phyloP scores from a whole-genome alignment of 2,113 vertebrate genomes.

The Pseudonaja textilis region DNA sequence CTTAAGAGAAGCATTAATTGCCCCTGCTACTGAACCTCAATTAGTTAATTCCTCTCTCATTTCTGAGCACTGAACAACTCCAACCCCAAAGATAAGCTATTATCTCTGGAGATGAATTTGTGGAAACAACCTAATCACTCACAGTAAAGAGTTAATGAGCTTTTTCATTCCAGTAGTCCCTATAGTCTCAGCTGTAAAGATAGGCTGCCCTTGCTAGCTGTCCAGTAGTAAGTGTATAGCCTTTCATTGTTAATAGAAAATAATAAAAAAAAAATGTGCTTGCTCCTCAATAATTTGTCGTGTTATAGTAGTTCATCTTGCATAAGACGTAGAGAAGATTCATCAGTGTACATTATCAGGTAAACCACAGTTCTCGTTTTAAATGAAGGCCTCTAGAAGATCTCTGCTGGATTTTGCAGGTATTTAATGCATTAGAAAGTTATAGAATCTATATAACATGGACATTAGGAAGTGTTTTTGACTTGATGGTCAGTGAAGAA shows the following conservation, averaged over 20 bases:
- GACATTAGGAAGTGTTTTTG: neutral
- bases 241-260: neutral
- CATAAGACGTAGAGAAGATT: neutral
- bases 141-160: conserved; percentile 24
- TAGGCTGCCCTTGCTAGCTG: neutral
- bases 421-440: neutral
- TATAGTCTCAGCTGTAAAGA: neutral
- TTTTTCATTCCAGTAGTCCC: conserved; percentile 19
- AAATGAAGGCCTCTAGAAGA: too few relatives aligned
- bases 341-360: too few relatives aligned
- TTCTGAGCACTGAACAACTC: conserved; percentile 27
- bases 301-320: neutral
- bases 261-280: neutral
- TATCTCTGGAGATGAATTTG: conserved; percentile 16
- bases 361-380: neutral
- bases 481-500: neutral
- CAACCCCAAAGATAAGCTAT: conserved; percentile 26
- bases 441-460: neutral
- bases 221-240: neutral
- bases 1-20: conserved; percentile 17
- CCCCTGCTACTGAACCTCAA: conserved; percentile 16
- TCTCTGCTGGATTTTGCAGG: neutral
- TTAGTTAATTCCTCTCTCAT: conserved; percentile 27
- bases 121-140: conserved; percentile 30
- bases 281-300: neutral